These are phyloP conservation scores for Brachypteracias leptosomus DNA, from an alignment of 2,113 vertebrate species.

Conservation along the genomic window DNA sequence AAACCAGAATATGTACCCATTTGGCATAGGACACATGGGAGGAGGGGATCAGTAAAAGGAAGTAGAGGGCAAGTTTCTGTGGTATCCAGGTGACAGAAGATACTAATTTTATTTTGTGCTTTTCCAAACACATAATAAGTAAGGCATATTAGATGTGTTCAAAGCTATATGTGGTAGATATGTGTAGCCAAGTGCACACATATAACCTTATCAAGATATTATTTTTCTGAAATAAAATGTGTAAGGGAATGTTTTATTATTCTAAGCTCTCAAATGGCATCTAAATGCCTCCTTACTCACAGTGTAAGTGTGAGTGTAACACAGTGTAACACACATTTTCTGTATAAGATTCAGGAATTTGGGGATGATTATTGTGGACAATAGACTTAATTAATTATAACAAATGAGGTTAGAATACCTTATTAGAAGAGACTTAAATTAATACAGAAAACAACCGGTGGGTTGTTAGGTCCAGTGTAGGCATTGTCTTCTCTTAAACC, in stretches of 20 bases:
- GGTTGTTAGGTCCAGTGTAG: not conserved
- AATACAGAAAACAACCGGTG: not conserved
- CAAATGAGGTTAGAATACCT: not conserved
- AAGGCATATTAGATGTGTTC: not conserved
- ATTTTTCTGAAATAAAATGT: not conserved
- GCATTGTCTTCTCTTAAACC: not conserved
- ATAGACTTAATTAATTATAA: not conserved
- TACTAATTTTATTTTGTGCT: not conserved
- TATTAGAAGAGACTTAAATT: not conserved
- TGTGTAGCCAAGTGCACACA: not conserved
- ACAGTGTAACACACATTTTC: no score
- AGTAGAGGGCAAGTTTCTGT: not conserved
- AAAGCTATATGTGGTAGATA: not conserved
- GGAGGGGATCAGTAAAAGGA: not conserved
- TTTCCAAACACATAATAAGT: not conserved
- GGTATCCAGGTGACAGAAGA: not conserved
- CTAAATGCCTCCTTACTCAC: not conserved
- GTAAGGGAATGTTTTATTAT: not conserved
- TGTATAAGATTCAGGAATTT: not conserved
- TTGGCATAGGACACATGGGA: not conserved
- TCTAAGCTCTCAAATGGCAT: not conserved
- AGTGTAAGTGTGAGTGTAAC: no score
- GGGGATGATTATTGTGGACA: not conserved
- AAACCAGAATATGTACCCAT: not conserved
- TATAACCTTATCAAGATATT: not conserved